phyloP scores from a whole-genome alignment of 2,888 invertebrate genomes.

The Agrotis segetum region DNA sequence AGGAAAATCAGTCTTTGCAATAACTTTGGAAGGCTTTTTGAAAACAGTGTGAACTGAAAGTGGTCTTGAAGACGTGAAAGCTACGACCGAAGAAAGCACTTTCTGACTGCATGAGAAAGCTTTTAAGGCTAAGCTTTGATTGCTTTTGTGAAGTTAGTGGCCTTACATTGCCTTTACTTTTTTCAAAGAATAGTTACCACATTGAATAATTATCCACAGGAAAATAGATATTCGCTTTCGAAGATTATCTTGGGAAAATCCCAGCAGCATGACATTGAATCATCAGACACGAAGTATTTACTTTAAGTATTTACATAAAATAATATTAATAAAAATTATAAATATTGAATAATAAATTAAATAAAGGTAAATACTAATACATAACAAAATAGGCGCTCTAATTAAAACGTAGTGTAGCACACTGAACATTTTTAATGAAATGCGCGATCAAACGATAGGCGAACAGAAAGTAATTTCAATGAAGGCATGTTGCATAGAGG shows the following conservation, averaged over 20 bases:
- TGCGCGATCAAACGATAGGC: constrained; percentile 43
- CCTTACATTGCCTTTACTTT: neutral
- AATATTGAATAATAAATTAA: neutral
- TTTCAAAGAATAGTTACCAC: neutral
- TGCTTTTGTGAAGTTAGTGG: neutral
- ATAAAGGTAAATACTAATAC: neutral
- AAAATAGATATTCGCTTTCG: too few species aligned
- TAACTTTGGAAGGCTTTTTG: neutral
- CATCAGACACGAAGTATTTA: too few species aligned
- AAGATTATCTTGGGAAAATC: too few species aligned
- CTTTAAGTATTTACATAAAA: too few species aligned
- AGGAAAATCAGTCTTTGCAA: neutral
- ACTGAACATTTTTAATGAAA: constrained; percentile 38
- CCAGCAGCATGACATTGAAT: too few species aligned
- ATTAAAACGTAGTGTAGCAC: constrained; percentile 32
- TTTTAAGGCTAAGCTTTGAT: neutral
- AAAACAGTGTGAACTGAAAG: constrained; percentile 17
- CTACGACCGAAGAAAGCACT: constrained; percentile 1
- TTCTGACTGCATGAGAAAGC: constrained; percentile 18
- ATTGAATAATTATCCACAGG: too few species aligned
- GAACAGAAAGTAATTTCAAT: constrained; percentile 38
- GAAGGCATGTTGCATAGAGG: constrained; percentile 2
- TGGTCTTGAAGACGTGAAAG: constrained; percentile 5
- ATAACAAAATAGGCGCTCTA: constrained; percentile 27
- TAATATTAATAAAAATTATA: neutral